Conservation (phyloP, 2,113 vertebrate species). For the Aegotheles bennettii region DNA sequence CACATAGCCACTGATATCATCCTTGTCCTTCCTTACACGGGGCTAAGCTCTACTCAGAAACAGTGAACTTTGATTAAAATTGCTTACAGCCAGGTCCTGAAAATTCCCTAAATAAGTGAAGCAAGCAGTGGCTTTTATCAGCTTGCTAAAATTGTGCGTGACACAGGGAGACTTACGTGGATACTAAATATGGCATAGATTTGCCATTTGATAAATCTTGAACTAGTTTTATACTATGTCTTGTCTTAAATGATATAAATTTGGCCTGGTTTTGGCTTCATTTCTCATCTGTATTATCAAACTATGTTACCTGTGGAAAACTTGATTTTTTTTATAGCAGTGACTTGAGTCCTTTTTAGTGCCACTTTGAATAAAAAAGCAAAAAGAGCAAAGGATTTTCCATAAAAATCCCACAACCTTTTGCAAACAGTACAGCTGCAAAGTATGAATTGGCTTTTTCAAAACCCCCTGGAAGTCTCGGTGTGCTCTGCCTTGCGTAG, state of each 20-base stretch:
- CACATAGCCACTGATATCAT: rapidly evolving
- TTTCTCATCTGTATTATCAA: neutral
- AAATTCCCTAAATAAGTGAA: neutral
- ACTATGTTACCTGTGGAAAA: neutral
- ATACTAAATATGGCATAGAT: neutral
- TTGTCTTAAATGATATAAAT: neutral
- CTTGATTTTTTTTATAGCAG: neutral
- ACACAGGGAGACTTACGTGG: neutral
- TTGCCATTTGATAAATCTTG: neutral
- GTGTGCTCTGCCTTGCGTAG: neutral
- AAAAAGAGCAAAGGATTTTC: neutral
- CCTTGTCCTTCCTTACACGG: neutral
- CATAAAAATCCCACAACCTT: neutral
- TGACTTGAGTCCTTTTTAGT: neutral
- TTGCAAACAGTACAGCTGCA: neutral
- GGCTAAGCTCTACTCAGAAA: neutral
- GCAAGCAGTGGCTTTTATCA: neutral
- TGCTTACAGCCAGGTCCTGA: neutral
- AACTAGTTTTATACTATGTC: neutral
- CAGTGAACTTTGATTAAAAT: neutral
- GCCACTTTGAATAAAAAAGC: neutral
- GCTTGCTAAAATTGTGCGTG: neutral
- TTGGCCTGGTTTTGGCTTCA: neutral
- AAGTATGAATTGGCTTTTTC: neutral
- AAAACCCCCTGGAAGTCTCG: neutral